A percentile compares a stretch with the other conserved stretches of the same genome.
phyloP scores from a whole-genome alignment of 2,113 vertebrate genomes.

The Trematomus loennbergii region DNA sequence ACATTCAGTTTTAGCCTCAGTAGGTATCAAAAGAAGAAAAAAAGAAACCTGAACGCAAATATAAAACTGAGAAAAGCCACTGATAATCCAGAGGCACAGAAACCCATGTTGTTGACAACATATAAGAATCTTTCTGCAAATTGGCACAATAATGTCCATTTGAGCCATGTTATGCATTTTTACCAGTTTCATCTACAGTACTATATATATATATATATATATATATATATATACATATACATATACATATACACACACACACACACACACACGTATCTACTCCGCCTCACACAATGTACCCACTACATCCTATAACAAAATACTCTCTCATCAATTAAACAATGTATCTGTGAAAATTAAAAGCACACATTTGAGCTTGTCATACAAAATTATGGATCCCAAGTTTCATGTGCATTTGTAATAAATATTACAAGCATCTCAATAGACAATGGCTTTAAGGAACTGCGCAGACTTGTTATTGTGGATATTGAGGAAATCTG shows the following conservation, averaged over 20 bases:
- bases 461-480: slow-evolving; percentile 6
- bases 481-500: not conserved
- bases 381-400: slow-evolving; percentile 6
- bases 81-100: slow-evolving; percentile 14
- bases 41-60: slow-evolving; percentile 2
- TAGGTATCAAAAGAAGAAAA: slow-evolving; percentile 15
- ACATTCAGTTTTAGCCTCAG: slow-evolving; percentile 61
- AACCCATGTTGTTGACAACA: slow-evolving; percentile 11
- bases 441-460: slow-evolving; percentile 35
- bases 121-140: slow-evolving; percentile 10
- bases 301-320: slow-evolving; percentile 26
- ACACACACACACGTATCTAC: not conserved
- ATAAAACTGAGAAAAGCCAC: not conserved
- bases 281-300: not conserved
- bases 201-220: not conserved
- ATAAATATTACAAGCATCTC: slow-evolving; percentile 17
- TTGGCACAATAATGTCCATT: slow-evolving; percentile 28
- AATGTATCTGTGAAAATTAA: slow-evolving; percentile 20
- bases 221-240: too few species aligned
- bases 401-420: slow-evolving; percentile 12
- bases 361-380: slow-evolving; percentile 20
- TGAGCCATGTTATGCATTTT: slow-evolving; percentile 9
- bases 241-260: too few species aligned
- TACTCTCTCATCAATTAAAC: slow-evolving; percentile 11
- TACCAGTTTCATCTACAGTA: not conserved